These are phyloP conservation scores for Chromis chromis DNA, from an alignment of 2,797 vertebrate genomes.

Conservation along the genomic window DNA sequence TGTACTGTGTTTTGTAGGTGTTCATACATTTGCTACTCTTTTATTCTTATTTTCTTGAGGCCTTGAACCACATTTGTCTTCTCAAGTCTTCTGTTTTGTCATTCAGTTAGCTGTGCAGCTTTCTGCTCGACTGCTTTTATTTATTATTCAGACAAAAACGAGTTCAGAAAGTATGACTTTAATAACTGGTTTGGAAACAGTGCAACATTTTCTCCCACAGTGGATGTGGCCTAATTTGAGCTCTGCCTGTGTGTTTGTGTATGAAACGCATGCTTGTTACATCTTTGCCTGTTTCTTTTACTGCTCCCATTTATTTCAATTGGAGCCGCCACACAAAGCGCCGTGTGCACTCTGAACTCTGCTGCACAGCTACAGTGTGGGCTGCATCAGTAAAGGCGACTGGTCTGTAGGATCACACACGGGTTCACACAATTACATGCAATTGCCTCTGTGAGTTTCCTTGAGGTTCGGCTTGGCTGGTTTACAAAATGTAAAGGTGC, in stretches of 20 bases:
- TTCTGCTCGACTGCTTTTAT: neutral
- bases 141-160: slow-evolving; percentile 1
- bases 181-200: slow-evolving; percentile 1
- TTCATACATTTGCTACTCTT: slow-evolving; percentile 16
- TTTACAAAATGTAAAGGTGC: slow-evolving; percentile 9
- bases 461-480: slow-evolving; percentile 7
- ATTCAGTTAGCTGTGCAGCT: neutral
- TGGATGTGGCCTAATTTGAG: neutral
- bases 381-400: slow-evolving; percentile 17
- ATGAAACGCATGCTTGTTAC: neutral
- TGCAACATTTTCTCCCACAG: neutral
- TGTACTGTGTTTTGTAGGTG: neutral
- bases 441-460: slow-evolving; percentile 12
- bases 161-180: slow-evolving; percentile 13
- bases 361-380: slow-evolving; percentile 28
- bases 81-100: slow-evolving; percentile 3
- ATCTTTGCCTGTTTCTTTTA: neutral
- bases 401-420: neutral
- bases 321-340: neutral
- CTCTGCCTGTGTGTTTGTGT: neutral
- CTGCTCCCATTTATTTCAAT: slow-evolving; percentile 17
- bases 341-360: neutral
- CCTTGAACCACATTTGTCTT: slow-evolving; percentile 4
- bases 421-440: slow-evolving; percentile 17
- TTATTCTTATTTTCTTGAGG: neutral